phyloP scores from a whole-genome alignment of 1,140 invertebrate genomes.

The Drosophila willistoni region DNA sequence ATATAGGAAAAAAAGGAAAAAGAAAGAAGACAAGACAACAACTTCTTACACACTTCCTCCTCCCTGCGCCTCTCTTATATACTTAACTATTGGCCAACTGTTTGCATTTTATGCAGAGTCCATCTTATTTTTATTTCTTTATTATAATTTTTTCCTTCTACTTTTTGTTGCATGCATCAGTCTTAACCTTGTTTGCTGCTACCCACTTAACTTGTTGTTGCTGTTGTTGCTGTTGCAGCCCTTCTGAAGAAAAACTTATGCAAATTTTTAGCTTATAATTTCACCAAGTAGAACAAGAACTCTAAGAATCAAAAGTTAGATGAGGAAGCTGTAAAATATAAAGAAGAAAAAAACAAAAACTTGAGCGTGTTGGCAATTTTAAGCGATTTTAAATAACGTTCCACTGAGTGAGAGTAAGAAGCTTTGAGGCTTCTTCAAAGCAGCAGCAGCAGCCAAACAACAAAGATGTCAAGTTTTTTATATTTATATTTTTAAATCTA shows the following conservation, averaged over 20 bases:
- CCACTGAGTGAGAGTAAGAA: neutral
- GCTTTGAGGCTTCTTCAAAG: neutral
- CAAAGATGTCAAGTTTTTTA: conserved; percentile 38
- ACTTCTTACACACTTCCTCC: too few relatives aligned
- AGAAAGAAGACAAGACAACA: too few relatives aligned
- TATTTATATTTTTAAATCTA: conserved; percentile 38
- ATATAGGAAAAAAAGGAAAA: conserved; percentile 5
- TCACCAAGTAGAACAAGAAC: conserved; percentile 32
- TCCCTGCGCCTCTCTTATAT: too few relatives aligned
- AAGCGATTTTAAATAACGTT: conserved; percentile 71
- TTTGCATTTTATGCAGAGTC: conserved; percentile 54
- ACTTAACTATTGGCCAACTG: conserved; percentile 28
- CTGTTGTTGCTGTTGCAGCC: conserved; percentile 14
- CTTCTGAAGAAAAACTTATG: conserved; percentile 56
- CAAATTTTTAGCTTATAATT: conserved; percentile 67
- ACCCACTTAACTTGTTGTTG: conserved; percentile 1
- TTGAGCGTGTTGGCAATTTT: conserved; percentile 66
- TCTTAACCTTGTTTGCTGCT: conserved; percentile 1
- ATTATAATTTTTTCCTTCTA: conserved; percentile 28
- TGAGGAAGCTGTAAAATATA: conserved; percentile 23
- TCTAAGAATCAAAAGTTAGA: conserved; percentile 59
- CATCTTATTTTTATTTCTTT: conserved; percentile 11
- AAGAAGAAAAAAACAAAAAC: conserved; percentile 21
- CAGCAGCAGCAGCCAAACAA: conserved; percentile 6
- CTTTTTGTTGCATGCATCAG: conserved; percentile 2